Conservation (phyloP, 2,888 invertebrate species). For the Melangyna quadrimaculata region DNA sequence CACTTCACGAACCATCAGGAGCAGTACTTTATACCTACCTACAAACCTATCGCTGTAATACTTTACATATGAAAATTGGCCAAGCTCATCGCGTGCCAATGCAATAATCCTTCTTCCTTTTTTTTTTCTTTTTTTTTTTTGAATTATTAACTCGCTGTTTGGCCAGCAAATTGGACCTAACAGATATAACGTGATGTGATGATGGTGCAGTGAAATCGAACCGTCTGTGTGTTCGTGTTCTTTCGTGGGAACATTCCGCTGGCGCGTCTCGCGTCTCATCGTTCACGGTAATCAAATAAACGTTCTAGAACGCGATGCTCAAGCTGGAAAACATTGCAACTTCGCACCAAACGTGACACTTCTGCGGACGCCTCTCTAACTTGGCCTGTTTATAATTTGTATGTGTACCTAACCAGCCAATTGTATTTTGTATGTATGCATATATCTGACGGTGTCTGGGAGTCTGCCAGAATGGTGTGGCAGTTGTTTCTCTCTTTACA, state of each 20-base stretch:
- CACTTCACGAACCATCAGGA: background rate
- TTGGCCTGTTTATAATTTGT: slow-evolving; percentile 50
- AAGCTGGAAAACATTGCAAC: slow-evolving; percentile 28
- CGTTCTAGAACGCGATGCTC: slow-evolving; percentile 36
- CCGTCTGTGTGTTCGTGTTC: slow-evolving; percentile 10
- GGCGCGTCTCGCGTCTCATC: slow-evolving; percentile 19
- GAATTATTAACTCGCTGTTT: slow-evolving; percentile 69
- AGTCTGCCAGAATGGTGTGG: background rate
- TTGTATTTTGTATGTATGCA: slow-evolving; percentile 4
- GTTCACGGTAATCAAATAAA: slow-evolving; percentile 64
- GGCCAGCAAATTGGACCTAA: slow-evolving; percentile 67
- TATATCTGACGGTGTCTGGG: background rate
- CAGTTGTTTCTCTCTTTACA: slow-evolving; percentile 16
- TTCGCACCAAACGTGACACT: slow-evolving; percentile 68
- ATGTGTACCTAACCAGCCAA: background rate
- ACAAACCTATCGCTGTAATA: background rate
- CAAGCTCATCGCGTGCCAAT: slow-evolving; percentile 62
- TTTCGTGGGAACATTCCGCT: slow-evolving; percentile 58
- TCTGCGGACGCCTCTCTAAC: slow-evolving; percentile 20
- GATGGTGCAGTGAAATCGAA: background rate
- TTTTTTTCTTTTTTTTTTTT: slow-evolving; percentile 56
- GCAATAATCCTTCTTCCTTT: slow-evolving; percentile 70
- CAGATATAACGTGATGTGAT: slow-evolving; percentile 31
- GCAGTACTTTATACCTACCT: background rate
- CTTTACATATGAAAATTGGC: background rate